These are phyloP conservation scores for Andrena dorsata DNA, from an alignment of 2,888 invertebrate species.

Conservation along the genomic window DNA sequence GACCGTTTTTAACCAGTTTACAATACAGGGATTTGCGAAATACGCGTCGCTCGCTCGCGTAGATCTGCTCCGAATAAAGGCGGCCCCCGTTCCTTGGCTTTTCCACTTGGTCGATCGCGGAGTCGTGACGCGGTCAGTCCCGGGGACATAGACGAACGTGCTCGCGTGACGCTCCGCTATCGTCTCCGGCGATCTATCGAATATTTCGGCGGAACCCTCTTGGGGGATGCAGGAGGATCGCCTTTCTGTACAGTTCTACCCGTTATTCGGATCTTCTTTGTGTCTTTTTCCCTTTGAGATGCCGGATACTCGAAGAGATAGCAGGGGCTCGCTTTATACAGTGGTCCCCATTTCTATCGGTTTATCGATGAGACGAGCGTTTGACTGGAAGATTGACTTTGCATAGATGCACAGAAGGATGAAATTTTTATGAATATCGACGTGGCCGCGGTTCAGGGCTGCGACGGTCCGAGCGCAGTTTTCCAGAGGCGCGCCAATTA, in stretches of 20 bases:
- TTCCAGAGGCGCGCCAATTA: background rate
- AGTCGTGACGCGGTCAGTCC: constrained; percentile 22
- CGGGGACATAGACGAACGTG: background rate
- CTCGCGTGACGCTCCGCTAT: constrained; percentile 10
- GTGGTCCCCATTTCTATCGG: background rate
- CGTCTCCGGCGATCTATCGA: constrained; percentile 13
- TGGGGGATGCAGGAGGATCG: background rate
- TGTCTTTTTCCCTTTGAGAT: background rate
- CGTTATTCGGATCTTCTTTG: background rate
- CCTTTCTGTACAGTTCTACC: background rate
- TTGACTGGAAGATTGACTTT: constrained; percentile 7
- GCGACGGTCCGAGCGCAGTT: background rate
- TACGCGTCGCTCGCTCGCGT: constrained; percentile 38
- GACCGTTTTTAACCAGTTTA: constrained; percentile 73
- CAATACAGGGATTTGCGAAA: constrained; percentile 80
- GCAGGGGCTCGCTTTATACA: background rate
- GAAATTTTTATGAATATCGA: constrained; percentile 8
- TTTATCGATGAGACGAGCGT: constrained; percentile 11
- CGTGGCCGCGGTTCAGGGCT: background rate
- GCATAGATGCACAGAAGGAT: background rate
- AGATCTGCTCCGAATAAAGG: constrained; percentile 11
- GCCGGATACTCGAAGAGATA: background rate
- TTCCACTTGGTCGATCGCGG: constrained; percentile 46
- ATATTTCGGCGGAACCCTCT: background rate
- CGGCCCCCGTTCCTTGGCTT: constrained; percentile 51